These are phyloP conservation scores for Meles meles DNA, from an alignment of 2,113 vertebrate genomes.

Conservation along the genomic window DNA sequence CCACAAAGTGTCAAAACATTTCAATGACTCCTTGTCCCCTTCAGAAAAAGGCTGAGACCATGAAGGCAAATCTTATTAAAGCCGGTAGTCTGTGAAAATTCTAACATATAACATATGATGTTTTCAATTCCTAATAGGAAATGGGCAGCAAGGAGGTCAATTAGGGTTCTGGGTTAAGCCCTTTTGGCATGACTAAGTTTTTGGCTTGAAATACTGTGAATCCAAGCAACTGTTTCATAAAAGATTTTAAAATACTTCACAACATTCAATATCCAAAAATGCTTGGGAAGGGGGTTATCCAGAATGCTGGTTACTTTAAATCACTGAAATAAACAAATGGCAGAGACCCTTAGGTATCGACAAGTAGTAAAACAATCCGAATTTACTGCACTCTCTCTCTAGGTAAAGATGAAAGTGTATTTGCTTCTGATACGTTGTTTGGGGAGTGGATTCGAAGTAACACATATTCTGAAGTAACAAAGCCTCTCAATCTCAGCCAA, in stretches of 20 bases:
- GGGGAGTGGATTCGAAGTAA: background rate
- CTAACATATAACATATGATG: background rate
- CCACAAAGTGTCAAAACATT: background rate
- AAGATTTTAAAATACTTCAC: background rate
- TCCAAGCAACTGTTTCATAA: background rate
- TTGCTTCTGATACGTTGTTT: background rate
- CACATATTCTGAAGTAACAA: background rate
- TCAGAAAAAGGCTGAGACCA: background rate
- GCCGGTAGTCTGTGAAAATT: background rate
- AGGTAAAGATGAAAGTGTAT: background rate
- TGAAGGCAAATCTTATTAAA: background rate
- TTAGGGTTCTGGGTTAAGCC: background rate
- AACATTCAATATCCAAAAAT: constrained; percentile 8
- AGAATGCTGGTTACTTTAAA: background rate
- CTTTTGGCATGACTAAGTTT: background rate
- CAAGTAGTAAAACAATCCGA: background rate
- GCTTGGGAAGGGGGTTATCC: background rate
- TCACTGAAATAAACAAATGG: background rate
- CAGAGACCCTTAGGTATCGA: background rate
- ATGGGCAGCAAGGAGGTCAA: background rate
- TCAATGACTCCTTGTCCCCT: background rate
- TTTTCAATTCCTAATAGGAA: constrained; percentile 12
- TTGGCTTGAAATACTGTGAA: constrained; percentile 1
- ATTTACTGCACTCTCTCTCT: background rate
- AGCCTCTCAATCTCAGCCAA: background rate